These are phyloP conservation scores for Caenorhabditis angaria DNA, from an alignment of 2,888 invertebrate genomes.

Conservation along the genomic window DNA sequence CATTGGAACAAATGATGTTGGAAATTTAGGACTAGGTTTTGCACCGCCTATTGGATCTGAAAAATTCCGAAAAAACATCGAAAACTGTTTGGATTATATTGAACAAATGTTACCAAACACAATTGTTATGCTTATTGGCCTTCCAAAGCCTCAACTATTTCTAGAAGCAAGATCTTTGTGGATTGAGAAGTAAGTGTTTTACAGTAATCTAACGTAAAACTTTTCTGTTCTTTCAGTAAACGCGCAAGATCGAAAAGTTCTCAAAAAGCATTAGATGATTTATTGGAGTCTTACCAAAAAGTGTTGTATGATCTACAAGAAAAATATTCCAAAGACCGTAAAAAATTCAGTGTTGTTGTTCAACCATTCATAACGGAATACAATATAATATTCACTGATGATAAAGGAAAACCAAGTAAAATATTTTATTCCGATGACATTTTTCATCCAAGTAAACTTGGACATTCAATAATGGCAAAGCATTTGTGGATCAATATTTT, in stretches of 20 bases:
- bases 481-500: conserved; percentile 59
- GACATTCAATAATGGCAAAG: conserved; percentile 55
- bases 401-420: conserved; percentile 38
- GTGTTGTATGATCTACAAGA: conserved; percentile 30
- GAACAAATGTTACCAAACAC: conserved; percentile 43
- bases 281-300: background rate
- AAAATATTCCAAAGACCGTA: conserved; percentile 22
- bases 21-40: conserved; percentile 25
- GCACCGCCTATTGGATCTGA: conserved; percentile 17
- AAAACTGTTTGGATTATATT: conserved; percentile 25
- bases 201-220: too few relatives aligned
- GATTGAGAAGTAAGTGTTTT: conserved; percentile 22
- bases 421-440: conserved; percentile 56
- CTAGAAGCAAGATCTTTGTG: conserved; percentile 42
- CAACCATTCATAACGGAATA: conserved; percentile 27
- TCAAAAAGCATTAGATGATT: conserved; percentile 13
- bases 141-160: conserved; percentile 45
- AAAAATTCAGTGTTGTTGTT: conserved; percentile 33
- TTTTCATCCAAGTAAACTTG: conserved; percentile 60
- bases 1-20: conserved; percentile 63
- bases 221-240: conserved; percentile 7
- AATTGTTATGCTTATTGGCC: conserved; percentile 42
- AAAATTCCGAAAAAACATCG: conserved; percentile 33
- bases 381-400: conserved; percentile 7
- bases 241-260: conserved; percentile 9